Conservation (phyloP, 2,797 vertebrate genomes). For the Myotis daubentonii region DNA sequence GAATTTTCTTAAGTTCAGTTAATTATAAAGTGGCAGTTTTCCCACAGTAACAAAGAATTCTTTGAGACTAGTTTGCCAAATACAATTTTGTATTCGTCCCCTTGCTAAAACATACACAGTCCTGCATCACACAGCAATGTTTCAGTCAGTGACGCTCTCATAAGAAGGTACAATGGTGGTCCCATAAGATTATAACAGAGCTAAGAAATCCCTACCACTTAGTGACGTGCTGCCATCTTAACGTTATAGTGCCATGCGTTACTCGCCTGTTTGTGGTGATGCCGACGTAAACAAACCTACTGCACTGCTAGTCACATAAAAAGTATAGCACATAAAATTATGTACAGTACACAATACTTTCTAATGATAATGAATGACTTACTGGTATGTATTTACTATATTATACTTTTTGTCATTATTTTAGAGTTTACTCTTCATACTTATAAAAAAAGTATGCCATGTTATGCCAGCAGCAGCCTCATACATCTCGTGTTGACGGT, state of each 20-base stretch:
- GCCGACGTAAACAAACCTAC: not conserved
- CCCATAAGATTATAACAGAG: not conserved
- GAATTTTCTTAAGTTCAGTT: not conserved
- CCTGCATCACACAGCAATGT: not conserved
- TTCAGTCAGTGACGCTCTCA: not conserved
- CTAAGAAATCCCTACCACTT: not conserved
- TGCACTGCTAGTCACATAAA: not conserved
- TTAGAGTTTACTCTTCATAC: not conserved
- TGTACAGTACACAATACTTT: not conserved
- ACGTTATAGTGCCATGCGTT: not conserved
- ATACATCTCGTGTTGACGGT: not conserved
- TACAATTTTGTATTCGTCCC: not conserved
- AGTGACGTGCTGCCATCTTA: not conserved
- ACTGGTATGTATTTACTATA: not conserved
- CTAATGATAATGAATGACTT: not conserved
- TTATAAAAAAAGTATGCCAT: not conserved
- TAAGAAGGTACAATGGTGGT: not conserved
- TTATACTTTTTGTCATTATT: not conserved
- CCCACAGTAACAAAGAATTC: not conserved
- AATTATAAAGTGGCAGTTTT: conserved; percentile 19
- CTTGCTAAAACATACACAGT: not conserved
- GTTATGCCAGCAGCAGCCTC: not conserved
- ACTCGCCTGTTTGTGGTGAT: not conserved
- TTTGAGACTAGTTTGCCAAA: not conserved
- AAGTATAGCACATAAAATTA: not conserved